Evolutionary conservation across 2,888 invertebrate species (phyloP).

Genomic region (Ptycholaimellus sp.): DNA sequence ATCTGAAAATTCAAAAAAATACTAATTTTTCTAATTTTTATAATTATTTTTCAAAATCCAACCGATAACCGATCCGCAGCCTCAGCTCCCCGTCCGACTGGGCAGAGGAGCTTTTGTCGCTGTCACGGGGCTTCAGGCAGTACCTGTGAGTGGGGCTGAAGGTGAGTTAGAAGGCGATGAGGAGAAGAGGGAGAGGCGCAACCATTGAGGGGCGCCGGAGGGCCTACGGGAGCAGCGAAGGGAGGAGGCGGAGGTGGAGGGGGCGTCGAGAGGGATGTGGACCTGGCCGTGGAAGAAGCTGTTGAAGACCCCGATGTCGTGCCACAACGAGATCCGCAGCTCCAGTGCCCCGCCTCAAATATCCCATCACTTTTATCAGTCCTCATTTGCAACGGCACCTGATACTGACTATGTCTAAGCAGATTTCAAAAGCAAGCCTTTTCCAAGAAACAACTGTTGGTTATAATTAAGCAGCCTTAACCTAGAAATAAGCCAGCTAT

Average conservation of each 20-base stretch:
- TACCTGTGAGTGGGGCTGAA: conserved; percentile 1
- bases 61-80: not conserved
- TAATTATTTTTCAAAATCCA: too few relatives aligned
- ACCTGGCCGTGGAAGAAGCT: conserved; percentile 15
- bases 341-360: too few relatives aligned
- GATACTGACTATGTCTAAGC: too few relatives aligned
- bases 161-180: not conserved
- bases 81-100: not conserved
- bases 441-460: too few relatives aligned
- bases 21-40: too few relatives aligned
- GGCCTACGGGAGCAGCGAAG: not conserved
- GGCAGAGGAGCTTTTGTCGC: not conserved
- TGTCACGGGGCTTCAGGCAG: conserved; percentile 1
- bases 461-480: too few relatives aligned
- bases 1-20: too few relatives aligned
- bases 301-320: conserved; percentile 13
- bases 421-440: too few relatives aligned
- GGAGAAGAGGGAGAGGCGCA: not conserved
- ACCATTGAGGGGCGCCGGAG: not conserved
- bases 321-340: conserved; percentile 9
- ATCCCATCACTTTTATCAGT: too few relatives aligned
- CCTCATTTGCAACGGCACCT: too few relatives aligned
- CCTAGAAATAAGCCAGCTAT: too few relatives aligned
- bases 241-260: not conserved
- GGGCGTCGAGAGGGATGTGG: not conserved